Evolutionary conservation across 1,140 invertebrate species (phyloP).

Genomic region (Pseudomyrmex sp.): DNA sequence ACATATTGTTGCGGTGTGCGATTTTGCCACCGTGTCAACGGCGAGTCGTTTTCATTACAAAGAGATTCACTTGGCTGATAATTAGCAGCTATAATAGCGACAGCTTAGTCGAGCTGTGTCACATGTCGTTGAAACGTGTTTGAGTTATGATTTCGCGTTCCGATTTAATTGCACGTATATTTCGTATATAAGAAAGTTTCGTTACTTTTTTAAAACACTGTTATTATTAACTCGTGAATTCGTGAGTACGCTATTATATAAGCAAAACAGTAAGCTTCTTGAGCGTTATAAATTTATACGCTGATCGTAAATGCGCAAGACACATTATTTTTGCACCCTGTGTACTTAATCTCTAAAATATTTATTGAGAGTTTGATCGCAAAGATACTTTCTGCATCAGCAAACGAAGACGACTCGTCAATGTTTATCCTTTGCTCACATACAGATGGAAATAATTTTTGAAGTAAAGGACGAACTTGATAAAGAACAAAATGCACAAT

Average conservation of each 20-base stretch:
- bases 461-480: slow-evolving; percentile 82
- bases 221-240: no score
- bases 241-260: background rate
- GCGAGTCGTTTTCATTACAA: no score
- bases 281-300: slow-evolving; percentile 19
- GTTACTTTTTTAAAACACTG: no score
- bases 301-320: slow-evolving; percentile 13
- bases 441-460: slow-evolving; percentile 82
- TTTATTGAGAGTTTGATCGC: slow-evolving; percentile 1
- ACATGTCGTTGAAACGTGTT: no score
- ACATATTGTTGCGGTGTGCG: no score
- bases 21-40: no score
- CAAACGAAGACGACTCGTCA: background rate
- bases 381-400: background rate
- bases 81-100: no score
- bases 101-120: no score
- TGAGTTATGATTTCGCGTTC: no score
- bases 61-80: no score
- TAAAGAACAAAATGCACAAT: slow-evolving; percentile 82
- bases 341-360: slow-evolving; percentile 36
- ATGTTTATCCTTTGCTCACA: slow-evolving; percentile 74
- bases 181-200: no score
- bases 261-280: background rate
- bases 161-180: no score
- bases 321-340: slow-evolving; percentile 14